phyloP scores from a whole-genome alignment of 2,797 vertebrate species.

The Telmatherina bonti region DNA sequence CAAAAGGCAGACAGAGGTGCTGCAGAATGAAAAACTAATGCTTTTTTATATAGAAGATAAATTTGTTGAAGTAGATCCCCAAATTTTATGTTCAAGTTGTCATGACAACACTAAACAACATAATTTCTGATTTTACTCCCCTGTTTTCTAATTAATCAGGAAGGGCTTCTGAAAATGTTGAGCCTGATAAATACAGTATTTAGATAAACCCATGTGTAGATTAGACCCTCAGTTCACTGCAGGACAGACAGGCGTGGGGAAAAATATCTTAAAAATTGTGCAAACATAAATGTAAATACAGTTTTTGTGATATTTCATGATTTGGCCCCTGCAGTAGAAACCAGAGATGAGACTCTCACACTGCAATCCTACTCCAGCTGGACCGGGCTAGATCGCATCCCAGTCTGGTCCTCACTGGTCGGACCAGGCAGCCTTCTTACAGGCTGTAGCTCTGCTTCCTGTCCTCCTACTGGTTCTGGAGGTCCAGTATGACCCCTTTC shows the following conservation, averaged over 20 bases:
- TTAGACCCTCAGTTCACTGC: not conserved
- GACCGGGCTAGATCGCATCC: conserved; percentile 16
- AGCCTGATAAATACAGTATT: not conserved
- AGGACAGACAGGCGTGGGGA: not conserved
- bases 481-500: conserved; percentile 91
- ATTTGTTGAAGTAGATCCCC: not conserved
- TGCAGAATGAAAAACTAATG: too few species aligned
- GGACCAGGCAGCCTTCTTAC: conserved; percentile 78
- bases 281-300: not conserved
- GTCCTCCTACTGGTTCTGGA: conserved; percentile 86
- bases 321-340: not conserved
- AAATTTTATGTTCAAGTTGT: not conserved
- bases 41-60: too few species aligned
- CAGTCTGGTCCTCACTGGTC: conserved; percentile 33
- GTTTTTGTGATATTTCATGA: not conserved
- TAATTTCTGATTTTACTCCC: not conserved
- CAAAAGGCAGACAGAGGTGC: too few species aligned
- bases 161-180: not conserved
- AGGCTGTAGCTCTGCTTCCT: conserved; percentile 53
- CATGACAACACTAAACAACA: not conserved
- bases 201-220: not conserved
- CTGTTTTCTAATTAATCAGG: too few species aligned
- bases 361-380: conserved; percentile 12
- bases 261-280: not conserved
- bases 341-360: not conserved